Evolutionary conservation across 2,888 invertebrate genomes (phyloP).

Genomic region (Drosophila atroscutellata): DNA sequence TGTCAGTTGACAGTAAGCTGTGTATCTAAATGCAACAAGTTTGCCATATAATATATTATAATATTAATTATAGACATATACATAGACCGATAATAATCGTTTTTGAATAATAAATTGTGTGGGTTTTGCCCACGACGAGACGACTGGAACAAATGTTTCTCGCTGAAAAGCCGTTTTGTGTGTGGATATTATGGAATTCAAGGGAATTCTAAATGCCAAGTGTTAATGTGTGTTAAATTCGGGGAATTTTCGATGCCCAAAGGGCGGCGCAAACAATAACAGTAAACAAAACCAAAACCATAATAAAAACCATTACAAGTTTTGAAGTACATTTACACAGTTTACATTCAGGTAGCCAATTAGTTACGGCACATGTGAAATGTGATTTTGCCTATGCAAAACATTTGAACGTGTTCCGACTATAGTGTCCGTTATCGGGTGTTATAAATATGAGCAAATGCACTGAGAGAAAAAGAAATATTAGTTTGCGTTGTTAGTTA

Average conservation of each 20-base stretch:
- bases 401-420: slow-evolving; percentile 22
- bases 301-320: slow-evolving; percentile 1
- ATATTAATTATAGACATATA: not conserved
- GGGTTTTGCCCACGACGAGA: slow-evolving; percentile 27
- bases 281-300: slow-evolving; percentile 7
- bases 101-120: slow-evolving; percentile 24
- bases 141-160: slow-evolving; percentile 11
- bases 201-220: slow-evolving; percentile 15
- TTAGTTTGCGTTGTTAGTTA: not conserved
- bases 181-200: slow-evolving; percentile 11
- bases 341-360: slow-evolving; percentile 4
- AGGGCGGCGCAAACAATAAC: slow-evolving; percentile 17
- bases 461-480: slow-evolving; percentile 6
- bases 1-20: slow-evolving; percentile 32
- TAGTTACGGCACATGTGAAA: slow-evolving; percentile 12
- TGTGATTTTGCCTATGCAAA: slow-evolving; percentile 20
- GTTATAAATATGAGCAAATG: not conserved
- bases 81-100: slow-evolving; percentile 16
- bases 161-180: slow-evolving; percentile 32
- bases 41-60: slow-evolving; percentile 20
- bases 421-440: not conserved
- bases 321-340: slow-evolving; percentile 8
- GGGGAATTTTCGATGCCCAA: slow-evolving; percentile 20
- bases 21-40: slow-evolving; percentile 11
- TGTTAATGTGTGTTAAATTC: slow-evolving; percentile 17